A percentile compares a stretch with the other conserved stretches of the same genome.
Conservation (phyloP, 2,797 vertebrate species). For the Falco biarmicus region DNA sequence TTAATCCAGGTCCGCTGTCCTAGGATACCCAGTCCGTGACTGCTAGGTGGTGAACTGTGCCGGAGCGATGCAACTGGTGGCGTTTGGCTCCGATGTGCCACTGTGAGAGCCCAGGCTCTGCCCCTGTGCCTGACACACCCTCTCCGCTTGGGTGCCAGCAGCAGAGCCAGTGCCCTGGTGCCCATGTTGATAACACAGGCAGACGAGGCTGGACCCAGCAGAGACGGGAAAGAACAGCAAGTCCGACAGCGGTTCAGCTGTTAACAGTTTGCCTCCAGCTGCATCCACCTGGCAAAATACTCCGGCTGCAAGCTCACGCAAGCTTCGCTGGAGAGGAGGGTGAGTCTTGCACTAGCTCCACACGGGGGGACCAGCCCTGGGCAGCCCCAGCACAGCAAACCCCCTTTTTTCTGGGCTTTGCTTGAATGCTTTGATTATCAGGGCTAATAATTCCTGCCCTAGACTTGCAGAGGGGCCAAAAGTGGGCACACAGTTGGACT, state of each 20-base stretch:
- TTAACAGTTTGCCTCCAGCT: neutral
- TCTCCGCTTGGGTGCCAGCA: fast-evolving
- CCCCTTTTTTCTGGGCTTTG: neutral
- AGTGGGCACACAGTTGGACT: fast-evolving
- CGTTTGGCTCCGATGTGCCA: neutral
- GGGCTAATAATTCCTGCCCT: neutral
- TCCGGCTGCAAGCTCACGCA: neutral
- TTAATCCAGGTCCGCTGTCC: neutral
- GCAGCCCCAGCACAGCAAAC: neutral
- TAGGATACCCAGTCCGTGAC: neutral
- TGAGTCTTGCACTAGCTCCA: neutral
- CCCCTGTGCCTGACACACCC: fast-evolving
- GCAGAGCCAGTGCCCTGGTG: neutral
- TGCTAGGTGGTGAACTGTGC: neutral
- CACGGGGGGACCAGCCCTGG: fast-evolving
- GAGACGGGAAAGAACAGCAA: neutral
- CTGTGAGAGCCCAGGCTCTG: neutral
- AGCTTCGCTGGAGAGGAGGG: neutral
- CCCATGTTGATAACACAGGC: fast-evolving
- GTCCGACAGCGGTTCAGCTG: neutral
- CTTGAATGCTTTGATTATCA: neutral
- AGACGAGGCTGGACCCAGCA: neutral
- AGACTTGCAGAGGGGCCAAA: neutral
- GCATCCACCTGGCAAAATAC: neutral
- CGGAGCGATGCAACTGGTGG: fast-evolving